Percentiles rank a stretch among this genome's conserved stretches.
Evolutionary conservation across 2,797 vertebrate genomes (phyloP).

Genomic region (Protonibea diacanthus): DNA sequence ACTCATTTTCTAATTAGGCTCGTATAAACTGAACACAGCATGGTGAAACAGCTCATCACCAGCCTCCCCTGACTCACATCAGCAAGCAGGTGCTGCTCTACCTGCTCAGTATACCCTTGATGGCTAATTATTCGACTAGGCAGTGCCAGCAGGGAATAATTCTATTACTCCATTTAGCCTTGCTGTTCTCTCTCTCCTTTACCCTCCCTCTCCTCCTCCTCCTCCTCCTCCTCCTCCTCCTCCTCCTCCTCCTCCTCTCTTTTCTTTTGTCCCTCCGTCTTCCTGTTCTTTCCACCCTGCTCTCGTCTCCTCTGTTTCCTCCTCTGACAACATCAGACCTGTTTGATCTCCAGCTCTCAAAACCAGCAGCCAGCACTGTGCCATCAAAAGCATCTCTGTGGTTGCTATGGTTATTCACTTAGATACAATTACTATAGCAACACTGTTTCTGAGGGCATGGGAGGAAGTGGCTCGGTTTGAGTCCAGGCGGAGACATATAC

Average conservation of each 20-base stretch:
- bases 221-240: not conserved
- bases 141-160: conserved; percentile 3
- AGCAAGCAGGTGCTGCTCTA: conserved; percentile 30
- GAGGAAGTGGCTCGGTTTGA: conserved; percentile 75
- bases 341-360: conserved; percentile 70
- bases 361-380: conserved; percentile 53
- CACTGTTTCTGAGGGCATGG: conserved; percentile 77
- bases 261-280: not conserved
- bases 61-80: not conserved
- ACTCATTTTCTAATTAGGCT: conserved; percentile 21
- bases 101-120: not conserved
- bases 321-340: conserved; percentile 31
- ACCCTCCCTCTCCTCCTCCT: not conserved
- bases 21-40: conserved; percentile 11
- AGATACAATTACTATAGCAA: conserved; percentile 88
- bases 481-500: conserved; percentile 56
- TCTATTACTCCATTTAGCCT: not conserved
- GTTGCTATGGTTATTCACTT: conserved; percentile 88
- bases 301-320: not conserved
- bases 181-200: not conserved
- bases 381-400: conserved; percentile 66
- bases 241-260: not conserved
- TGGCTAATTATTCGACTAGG: conserved; percentile 31
- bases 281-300: not conserved
- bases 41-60: conserved; percentile 30